phyloP scores from a whole-genome alignment of 2,797 vertebrate genomes.

The Oceanodroma leucorhoa region DNA sequence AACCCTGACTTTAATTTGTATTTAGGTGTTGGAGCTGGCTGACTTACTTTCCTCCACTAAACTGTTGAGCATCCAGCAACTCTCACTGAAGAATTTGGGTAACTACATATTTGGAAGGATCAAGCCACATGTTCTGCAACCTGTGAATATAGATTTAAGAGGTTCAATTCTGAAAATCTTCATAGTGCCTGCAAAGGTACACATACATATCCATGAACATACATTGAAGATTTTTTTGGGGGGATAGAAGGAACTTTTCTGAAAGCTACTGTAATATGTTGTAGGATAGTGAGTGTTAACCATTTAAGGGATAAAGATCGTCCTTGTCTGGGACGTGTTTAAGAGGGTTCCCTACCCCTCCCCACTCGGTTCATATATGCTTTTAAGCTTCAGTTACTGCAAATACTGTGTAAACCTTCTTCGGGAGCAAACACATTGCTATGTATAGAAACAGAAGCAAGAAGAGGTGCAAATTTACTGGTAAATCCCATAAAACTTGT shows the following conservation, averaged over 20 bases:
- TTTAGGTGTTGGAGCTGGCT: not conserved
- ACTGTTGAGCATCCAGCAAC: not conserved
- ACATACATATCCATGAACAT: not conserved
- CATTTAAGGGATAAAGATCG: not conserved
- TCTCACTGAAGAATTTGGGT: not conserved
- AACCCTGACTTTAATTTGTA: not conserved
- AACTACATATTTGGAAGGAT: not conserved
- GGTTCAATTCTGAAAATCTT: not conserved
- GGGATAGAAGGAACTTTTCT: not conserved
- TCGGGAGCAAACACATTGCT: not conserved
- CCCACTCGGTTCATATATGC: rapidly evolving
- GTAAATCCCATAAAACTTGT: not conserved
- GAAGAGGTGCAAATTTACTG: not conserved
- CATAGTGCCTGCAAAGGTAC: not conserved
- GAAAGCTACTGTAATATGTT: not conserved
- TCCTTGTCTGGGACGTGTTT: not conserved
- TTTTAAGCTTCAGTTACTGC: not conserved
- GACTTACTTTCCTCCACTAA: not conserved
- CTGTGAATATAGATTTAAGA: not conserved
- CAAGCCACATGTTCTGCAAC: not conserved
- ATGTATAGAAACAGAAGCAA: not conserved
- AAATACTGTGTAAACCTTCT: not conserved
- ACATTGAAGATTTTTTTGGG: not conserved
- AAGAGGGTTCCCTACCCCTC: not conserved
- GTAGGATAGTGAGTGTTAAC: not conserved